Conservation (phyloP, 1,140 invertebrate species). For the Chymomyza costata region DNA sequence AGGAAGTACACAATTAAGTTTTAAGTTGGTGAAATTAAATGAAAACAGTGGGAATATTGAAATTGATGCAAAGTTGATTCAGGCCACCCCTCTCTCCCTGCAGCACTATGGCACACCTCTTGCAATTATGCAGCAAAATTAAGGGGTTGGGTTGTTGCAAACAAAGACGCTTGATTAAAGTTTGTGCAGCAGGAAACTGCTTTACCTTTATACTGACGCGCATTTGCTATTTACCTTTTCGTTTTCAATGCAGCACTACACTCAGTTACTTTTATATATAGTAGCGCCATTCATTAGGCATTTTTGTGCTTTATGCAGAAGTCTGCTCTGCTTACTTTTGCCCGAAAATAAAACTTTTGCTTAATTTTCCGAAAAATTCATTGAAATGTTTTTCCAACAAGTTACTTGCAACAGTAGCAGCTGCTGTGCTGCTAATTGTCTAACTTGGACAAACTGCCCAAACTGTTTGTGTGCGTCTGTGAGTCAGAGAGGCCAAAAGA, state of each 20-base stretch:
- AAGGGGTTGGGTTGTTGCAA: conserved; percentile 36
- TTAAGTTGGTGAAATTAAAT: conserved; percentile 71
- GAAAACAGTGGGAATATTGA: conserved; percentile 72
- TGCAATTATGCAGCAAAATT: conserved; percentile 7
- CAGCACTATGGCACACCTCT: not conserved
- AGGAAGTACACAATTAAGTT: conserved; percentile 69
- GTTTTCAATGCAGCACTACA: conserved; percentile 55
- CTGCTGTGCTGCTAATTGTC: conserved; percentile 55
- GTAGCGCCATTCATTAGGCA: conserved; percentile 69
- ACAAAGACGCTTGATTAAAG: conserved; percentile 69
- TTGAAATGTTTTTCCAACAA: conserved; percentile 65
- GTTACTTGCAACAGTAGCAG: no score
- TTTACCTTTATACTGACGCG: conserved; percentile 18
- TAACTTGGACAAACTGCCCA: conserved; percentile 37
- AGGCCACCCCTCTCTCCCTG: conserved; percentile 7
- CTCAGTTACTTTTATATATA: conserved; percentile 67
- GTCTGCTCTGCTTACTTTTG: conserved; percentile 34
- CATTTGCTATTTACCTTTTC: conserved; percentile 63
- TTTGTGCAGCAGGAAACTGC: no score
- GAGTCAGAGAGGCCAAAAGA: conserved; percentile 48
- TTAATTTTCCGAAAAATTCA: conserved; percentile 62
- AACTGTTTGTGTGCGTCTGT: conserved; percentile 1
- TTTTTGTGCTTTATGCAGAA: no score
- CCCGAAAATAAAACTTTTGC: conserved; percentile 25
- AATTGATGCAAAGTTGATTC: conserved; percentile 71